Percentiles rank a stretch among this genome's conserved stretches.
Conservation (phyloP, 2,113 vertebrate genomes). For the Scomber colias region DNA sequence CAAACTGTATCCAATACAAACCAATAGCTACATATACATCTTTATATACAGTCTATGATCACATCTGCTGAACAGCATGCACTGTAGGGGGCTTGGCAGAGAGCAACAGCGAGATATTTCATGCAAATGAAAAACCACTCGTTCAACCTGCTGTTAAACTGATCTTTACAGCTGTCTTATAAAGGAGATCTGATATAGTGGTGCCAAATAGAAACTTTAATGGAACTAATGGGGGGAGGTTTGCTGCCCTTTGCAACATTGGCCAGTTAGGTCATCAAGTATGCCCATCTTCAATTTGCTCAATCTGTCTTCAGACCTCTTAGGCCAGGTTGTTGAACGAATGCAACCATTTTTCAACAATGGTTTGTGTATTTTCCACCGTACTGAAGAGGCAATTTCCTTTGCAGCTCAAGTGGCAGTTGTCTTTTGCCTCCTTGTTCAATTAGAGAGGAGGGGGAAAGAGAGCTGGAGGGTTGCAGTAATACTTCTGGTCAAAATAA, state of each 20-base stretch:
- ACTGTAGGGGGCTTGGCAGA: background rate
- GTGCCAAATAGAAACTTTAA: constrained; percentile 34
- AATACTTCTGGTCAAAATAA: constrained; percentile 81
- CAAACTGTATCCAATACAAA: no score
- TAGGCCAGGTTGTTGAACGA: constrained; percentile 47
- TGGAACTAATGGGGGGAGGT: constrained; percentile 18
- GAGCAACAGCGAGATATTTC: constrained; percentile 6
- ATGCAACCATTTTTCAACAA: constrained; percentile 52
- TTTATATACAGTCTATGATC: background rate
- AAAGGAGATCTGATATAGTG: constrained; percentile 16
- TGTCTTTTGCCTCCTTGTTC: constrained; percentile 80
- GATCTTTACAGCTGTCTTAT: constrained; percentile 26
- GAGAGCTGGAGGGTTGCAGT: constrained; percentile 62
- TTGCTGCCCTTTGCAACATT: constrained; percentile 46
- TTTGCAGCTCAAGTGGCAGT: constrained; percentile 77
- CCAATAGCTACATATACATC: no score
- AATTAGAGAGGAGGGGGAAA: constrained; percentile 66
- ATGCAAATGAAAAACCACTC: background rate
- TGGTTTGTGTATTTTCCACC: constrained; percentile 58
- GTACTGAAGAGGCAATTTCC: constrained; percentile 77
- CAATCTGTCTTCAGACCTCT: constrained; percentile 55
- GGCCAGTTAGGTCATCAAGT: constrained; percentile 52
- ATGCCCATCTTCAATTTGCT: constrained; percentile 63
- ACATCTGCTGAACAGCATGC: background rate
- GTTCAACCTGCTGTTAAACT: constrained; percentile 12